Evolutionary conservation across 2,888 invertebrate genomes (phyloP), one percentile per base, ranked within the genome.

Genomic region (Ochropleura leucogaster): DNA sequence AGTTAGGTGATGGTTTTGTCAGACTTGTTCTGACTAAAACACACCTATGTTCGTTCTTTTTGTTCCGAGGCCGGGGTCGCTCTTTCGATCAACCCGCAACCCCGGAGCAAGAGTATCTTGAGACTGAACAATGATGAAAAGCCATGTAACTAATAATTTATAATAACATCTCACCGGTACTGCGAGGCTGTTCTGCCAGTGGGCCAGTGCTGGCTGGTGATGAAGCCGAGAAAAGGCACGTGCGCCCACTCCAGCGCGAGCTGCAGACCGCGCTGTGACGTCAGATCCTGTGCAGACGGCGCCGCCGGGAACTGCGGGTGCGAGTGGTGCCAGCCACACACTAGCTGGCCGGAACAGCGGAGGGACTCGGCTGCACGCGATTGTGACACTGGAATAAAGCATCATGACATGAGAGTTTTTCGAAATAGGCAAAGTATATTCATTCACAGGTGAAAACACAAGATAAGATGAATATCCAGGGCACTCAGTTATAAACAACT

Each of bases 321-420:
- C 47, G 98, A 98, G 96, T 98, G 98, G 93, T 98, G 98, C 98
- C 98, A 98, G 44, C 98, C 98, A 74, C 97, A 96, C 72, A 97
- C 97, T 40, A 93, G 90, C 85, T 94, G 90, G 5, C 97, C 97
- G 30, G 90, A 90, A 16, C 89, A 79, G 8, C 94, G 93, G 46
- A 98, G 96, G 49, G 89, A 89, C 84, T 97, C 97, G 70, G 97
- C 97, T 4, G 98, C 97, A 79, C 92, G 92, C 8, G 97, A 97
- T 90, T 98, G 94, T 0, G 95, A 94, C 77, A 95, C 95, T 96
- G 90, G 6, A 5, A 30, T 9, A 57, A 8, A 20, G 14, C 7
- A 7, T 8, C 6, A 14, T 49, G 30, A 8, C 16, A 30, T 40
- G 0, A 18, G 10, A 9, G 4, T 55, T 4, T 20, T 18, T 51